Conservation (phyloP, 2,113 vertebrate species). For the Cryptomyrus ogoouensis region DNA sequence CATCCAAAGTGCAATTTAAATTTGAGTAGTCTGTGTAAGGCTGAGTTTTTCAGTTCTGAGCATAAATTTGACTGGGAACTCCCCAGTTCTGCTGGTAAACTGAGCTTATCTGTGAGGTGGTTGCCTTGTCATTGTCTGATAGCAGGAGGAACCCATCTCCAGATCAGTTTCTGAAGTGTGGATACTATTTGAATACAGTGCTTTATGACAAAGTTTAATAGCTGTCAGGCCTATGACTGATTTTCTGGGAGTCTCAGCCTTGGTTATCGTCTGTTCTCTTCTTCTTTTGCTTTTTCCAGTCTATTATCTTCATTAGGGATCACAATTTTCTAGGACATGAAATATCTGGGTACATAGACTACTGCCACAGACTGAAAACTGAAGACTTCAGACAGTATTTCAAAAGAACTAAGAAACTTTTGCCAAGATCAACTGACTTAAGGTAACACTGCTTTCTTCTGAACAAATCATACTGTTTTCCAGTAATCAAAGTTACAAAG, state of each 20-base stretch:
- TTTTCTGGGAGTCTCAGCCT: conserved; percentile 48
- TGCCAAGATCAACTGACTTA: conserved; percentile 71
- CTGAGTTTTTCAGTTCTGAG: background rate
- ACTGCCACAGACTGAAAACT: conserved; percentile 69
- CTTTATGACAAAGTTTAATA: background rate
- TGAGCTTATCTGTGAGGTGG: background rate
- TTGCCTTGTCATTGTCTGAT: background rate
- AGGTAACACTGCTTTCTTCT: conserved; percentile 60
- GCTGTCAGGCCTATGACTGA: conserved; percentile 20
- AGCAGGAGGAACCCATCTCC: background rate
- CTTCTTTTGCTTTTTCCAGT: conserved; percentile 58
- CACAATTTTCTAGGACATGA: conserved; percentile 69
- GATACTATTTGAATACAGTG: background rate
- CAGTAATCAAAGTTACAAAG: background rate
- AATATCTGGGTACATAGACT: conserved; percentile 83
- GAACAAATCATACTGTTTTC: conserved; percentile 29
- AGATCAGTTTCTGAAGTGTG: background rate
- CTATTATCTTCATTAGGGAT: conserved; percentile 82
- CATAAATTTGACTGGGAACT: background rate
- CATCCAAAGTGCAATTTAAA: background rate
- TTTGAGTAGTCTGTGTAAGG: background rate
- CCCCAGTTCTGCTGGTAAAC: background rate
- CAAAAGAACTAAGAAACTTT: conserved; percentile 69
- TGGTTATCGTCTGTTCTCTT: conserved; percentile 34
- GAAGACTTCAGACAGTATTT: conserved; percentile 79